These are phyloP conservation scores for Thermophis baileyi DNA, from an alignment of 2,113 vertebrate genomes.

Conservation along the genomic window DNA sequence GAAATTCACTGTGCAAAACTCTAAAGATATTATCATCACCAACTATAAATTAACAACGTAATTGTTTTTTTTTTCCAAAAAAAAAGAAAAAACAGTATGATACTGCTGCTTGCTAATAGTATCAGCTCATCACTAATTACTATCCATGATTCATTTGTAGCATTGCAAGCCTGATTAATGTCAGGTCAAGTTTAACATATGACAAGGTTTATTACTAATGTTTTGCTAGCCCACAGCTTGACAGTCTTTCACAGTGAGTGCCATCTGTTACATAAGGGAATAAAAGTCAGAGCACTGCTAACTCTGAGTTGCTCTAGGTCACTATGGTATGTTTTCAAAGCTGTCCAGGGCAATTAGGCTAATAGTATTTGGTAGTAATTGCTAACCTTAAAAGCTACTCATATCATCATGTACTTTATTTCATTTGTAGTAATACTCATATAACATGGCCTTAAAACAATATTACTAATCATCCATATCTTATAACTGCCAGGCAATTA, in stretches of 20 bases:
- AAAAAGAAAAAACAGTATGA: conserved; percentile 37
- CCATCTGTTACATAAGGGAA: conserved; percentile 64
- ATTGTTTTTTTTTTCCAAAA: neutral
- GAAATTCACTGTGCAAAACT: conserved; percentile 49
- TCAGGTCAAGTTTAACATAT: conserved; percentile 69
- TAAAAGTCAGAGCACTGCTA: conserved; percentile 63
- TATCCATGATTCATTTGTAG: conserved; percentile 68
- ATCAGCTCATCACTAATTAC: conserved; percentile 69
- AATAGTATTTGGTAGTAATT: neutral
- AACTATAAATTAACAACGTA: conserved; percentile 39
- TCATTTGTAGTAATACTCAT: neutral
- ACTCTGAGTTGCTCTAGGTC: conserved; percentile 36
- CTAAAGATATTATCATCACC: conserved; percentile 46
- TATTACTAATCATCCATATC: neutral
- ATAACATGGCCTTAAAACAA: neutral
- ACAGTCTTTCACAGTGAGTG: conserved; percentile 47
- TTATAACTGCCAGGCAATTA: too few relatives aligned
- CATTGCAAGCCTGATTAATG: conserved; percentile 70
- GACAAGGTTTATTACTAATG: conserved; percentile 68
- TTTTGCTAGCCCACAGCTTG: conserved; percentile 61
- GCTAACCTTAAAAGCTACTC: neutral
- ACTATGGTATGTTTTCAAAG: neutral
- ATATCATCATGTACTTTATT: neutral
- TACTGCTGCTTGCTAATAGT: conserved; percentile 59
- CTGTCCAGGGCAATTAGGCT: conserved; percentile 6